phyloP scores from a whole-genome alignment of 2,797 vertebrate genomes.

The Danio kyathit region DNA sequence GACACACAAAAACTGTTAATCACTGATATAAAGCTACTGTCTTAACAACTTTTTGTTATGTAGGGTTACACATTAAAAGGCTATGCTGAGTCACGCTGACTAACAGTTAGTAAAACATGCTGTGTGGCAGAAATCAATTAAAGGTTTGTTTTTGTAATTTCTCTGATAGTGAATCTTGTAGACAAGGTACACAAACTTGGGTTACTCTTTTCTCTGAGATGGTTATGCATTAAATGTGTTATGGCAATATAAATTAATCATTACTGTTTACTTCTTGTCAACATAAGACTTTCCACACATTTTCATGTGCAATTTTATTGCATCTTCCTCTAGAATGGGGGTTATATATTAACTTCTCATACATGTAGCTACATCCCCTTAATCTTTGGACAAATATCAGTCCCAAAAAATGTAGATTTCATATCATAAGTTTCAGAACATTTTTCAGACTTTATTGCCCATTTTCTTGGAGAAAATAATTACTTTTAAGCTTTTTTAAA shows the following conservation, averaged over 20 bases:
- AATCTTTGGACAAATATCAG: background rate
- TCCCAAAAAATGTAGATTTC: background rate
- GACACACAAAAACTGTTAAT: background rate
- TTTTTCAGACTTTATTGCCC: background rate
- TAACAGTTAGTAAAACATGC: slow-evolving; percentile 1
- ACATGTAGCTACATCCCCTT: background rate
- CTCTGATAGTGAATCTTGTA: background rate
- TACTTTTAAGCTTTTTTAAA: background rate
- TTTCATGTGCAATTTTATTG: background rate
- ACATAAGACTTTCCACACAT: background rate
- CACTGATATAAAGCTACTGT: background rate
- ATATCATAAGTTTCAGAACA: background rate
- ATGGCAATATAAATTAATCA: background rate
- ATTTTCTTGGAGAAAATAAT: background rate
- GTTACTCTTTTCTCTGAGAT: background rate
- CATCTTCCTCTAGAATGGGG: background rate
- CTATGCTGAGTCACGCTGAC: background rate
- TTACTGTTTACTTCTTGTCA: background rate
- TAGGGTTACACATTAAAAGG: slow-evolving; percentile 43
- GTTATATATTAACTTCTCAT: background rate
- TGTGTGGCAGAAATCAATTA: background rate
- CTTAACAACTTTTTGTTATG: background rate
- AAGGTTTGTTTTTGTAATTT: slow-evolving; percentile 14
- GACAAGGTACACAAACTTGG: background rate
- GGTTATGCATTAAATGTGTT: slow-evolving; percentile 14